Percentiles rank a stretch among this genome's conserved stretches.
Conservation (phyloP, 2,797 vertebrate species). For the Takifugu rubripes region DNA sequence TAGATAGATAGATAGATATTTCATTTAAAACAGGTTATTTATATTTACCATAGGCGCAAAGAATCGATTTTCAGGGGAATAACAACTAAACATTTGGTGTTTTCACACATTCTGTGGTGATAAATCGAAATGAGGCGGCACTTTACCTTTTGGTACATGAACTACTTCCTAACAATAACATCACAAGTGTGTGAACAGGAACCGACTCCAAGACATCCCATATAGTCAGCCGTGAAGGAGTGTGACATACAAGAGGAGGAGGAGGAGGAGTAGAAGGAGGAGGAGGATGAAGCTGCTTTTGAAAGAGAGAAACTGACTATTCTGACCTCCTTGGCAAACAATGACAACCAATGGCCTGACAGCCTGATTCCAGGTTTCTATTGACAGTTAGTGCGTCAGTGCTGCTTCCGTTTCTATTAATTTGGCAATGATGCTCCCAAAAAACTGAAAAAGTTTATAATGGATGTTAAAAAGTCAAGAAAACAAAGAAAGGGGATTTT, state of each 20-base stretch:
- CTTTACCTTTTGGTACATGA: constrained; percentile 29
- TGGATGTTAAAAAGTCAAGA: too few relatives aligned
- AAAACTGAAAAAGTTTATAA: too few relatives aligned
- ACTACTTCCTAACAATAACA: constrained; percentile 28
- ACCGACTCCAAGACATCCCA: constrained; percentile 8
- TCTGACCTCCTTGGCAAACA: constrained; percentile 43
- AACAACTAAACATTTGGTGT: too few relatives aligned
- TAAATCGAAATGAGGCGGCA: constrained; percentile 5
- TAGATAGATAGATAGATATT: neutral
- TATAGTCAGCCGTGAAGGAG: constrained; percentile 23
- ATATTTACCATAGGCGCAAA: too few relatives aligned
- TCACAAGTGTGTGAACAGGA: constrained; percentile 12
- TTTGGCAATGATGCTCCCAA: too few relatives aligned
- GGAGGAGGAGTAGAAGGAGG: too few relatives aligned
- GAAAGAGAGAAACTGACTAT: neutral
- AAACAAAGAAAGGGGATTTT: too few relatives aligned
- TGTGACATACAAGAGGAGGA: too few relatives aligned
- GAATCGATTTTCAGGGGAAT: too few relatives aligned
- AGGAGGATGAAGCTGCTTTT: too few relatives aligned
- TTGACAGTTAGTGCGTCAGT: too few relatives aligned
- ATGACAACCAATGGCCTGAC: constrained; percentile 53
- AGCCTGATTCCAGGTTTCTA: constrained; percentile 14
- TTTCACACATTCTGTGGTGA: neutral
- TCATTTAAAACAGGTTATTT: neutral
- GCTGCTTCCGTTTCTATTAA: too few relatives aligned